A percentile compares a stretch with the other conserved stretches of the same genome.
Conservation (phyloP, 2,888 invertebrate species). For the Calameuta pallipes region DNA sequence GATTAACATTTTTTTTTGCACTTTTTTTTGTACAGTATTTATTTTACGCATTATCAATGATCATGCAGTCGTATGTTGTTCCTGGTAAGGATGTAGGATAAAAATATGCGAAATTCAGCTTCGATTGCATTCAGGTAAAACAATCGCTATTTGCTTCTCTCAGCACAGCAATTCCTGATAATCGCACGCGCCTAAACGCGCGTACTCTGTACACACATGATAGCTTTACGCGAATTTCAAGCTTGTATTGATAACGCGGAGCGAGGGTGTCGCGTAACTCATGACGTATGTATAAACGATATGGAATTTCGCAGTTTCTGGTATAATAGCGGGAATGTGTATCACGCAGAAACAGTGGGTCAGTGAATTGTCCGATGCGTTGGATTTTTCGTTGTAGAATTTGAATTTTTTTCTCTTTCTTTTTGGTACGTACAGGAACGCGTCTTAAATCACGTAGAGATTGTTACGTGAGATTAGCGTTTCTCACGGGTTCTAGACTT, state of each 20-base stretch:
- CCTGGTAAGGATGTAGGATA: not conserved
- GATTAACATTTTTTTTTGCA: no score
- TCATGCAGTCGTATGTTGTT: not conserved
- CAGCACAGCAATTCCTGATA: not conserved
- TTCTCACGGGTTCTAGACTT: not conserved
- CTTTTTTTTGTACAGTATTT: not conserved
- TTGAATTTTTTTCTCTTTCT: not conserved
- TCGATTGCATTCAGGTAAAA: conserved; percentile 7
- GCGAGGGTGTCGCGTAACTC: not conserved
- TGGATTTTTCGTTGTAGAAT: not conserved
- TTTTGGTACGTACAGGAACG: no score
- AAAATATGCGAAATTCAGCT: conserved; percentile 1
- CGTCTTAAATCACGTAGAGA: not conserved
- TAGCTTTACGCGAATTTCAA: not conserved
- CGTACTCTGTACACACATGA: not conserved
- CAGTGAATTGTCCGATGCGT: not conserved
- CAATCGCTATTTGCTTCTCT: conserved; percentile 1
- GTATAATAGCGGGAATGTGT: not conserved
- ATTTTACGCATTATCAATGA: not conserved
- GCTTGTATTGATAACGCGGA: not conserved
- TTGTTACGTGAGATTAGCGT: not conserved
- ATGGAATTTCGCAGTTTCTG: not conserved
- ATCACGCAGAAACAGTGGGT: not conserved
- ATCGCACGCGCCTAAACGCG: not conserved
- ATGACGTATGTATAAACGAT: not conserved